Percentiles rank a stretch among this genome's conserved stretches.
Conservation (phyloP, 2,888 invertebrate species). For the Agriotes lineatus region DNA sequence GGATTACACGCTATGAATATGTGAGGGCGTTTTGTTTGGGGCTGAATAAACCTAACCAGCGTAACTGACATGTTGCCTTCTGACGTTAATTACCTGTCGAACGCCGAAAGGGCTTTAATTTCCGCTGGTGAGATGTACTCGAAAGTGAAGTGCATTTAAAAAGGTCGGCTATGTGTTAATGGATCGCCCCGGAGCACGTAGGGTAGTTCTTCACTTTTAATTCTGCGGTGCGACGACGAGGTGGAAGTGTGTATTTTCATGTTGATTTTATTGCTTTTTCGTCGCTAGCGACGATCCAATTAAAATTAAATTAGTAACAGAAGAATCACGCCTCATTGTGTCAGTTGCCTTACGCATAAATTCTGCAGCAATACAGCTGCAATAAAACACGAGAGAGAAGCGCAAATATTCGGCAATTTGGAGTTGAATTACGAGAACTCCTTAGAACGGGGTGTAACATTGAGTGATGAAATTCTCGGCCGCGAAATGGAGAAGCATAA, state of each 20-base stretch:
- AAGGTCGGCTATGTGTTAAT: slow-evolving; percentile 20
- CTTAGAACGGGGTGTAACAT: slow-evolving; percentile 26
- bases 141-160: slow-evolving; percentile 30
- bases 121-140: slow-evolving; percentile 4
- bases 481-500: slow-evolving; percentile 29
- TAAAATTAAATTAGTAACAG: too few relatives aligned
- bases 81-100: slow-evolving; percentile 15
- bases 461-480: slow-evolving; percentile 34
- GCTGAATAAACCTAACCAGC: neutral
- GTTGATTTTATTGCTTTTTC: neutral
- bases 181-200: slow-evolving; percentile 12
- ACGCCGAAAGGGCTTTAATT: slow-evolving; percentile 12
- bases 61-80: neutral
- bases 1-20: slow-evolving; percentile 12
- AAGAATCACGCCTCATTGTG: neutral
- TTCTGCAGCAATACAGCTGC: too few relatives aligned
- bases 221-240: neutral
- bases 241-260: too few relatives aligned
- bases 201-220: slow-evolving; percentile 10
- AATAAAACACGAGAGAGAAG: neutral
- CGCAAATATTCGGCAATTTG: slow-evolving; percentile 1
- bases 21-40: slow-evolving; percentile 16
- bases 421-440: slow-evolving; percentile 1
- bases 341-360: neutral
- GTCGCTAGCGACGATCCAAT: neutral